These are phyloP conservation scores for Trichopria drosophilae DNA, from an alignment of 2,888 invertebrate species.

Conservation along the genomic window DNA sequence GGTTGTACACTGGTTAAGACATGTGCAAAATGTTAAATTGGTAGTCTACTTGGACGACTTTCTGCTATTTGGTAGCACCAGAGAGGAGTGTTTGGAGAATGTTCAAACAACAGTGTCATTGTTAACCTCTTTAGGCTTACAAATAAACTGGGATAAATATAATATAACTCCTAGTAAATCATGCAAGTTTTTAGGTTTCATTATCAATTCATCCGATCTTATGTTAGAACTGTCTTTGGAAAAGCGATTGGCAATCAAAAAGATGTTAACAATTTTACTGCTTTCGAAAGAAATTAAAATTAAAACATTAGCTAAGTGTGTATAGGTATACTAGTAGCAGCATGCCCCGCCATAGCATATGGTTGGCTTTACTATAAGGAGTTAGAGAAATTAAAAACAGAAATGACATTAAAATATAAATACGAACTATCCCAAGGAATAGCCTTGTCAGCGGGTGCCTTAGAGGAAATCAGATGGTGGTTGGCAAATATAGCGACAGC, in stretches of 20 bases:
- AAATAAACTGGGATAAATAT: neutral
- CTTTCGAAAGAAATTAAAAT: neutral
- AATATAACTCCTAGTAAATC: neutral
- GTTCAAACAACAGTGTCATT: neutral
- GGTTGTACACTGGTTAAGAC: too few relatives aligned
- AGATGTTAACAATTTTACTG: neutral
- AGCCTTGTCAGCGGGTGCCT: neutral
- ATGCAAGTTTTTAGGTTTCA: neutral
- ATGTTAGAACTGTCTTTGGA: neutral
- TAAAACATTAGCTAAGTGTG: neutral
- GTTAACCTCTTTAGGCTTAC: neutral
- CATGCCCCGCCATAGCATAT: conserved; percentile 24
- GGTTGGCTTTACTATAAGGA: conserved; percentile 23
- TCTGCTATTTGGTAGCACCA: neutral
- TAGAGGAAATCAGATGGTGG: neutral
- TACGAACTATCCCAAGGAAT: too few relatives aligned
- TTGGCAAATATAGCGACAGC: neutral
- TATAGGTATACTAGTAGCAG: conserved; percentile 23
- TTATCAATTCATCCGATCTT: neutral
- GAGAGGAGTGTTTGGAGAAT: neutral
- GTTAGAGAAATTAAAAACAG: neutral
- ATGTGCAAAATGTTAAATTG: neutral
- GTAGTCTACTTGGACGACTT: conserved; percentile 2
- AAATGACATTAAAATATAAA: too few relatives aligned
- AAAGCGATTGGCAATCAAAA: neutral